Evolutionary conservation across 1,140 invertebrate genomes (phyloP), one percentile per base, ranked within the genome.

Genomic region (Pemphigus obesinymphae): DNA sequence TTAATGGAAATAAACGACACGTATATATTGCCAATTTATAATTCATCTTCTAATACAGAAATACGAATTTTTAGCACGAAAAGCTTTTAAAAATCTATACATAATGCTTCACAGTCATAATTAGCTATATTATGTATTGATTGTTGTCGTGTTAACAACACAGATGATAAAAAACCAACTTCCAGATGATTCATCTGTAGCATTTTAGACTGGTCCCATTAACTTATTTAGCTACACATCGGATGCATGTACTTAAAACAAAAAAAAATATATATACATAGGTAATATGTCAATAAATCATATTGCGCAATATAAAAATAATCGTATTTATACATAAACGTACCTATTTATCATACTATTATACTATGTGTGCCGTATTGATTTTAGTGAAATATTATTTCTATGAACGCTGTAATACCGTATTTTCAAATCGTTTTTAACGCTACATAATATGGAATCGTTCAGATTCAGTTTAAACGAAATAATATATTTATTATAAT

Each of bases 21-120:
- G 68, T 45, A 45, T 43, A 45, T 45, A 45, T 70, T 70, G 68
- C 68, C 40, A 70, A 70, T 70, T 45, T 70, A 45, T 70, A 70
- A 70, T 70, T 70, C 68, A 45, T 45, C 61, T 26, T 70, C 40
- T 45, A 3, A 15, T 26, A 70, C 40, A 26, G 17, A 70, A 26
- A 70, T 45, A 70, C 68, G 29, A 70, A 40, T 70, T 45, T 43
- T 70, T 70, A 70, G 68, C 40, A 26, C 37, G 40, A 70, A 70
- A 70, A 43, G n/a, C 68, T 70, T 70, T 70, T 45, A 29, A 0
- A 26, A 45, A 70, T 43, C 17, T 26, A 15, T 70, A 17, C 13
- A 15, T 43, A 43, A 70, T 70, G 37, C 13, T 70, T 5, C 5
- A 70, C 23, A 43, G 17, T 70, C 29, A 45, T 45, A 70, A 70